Percentiles rank a stretch among this genome's conserved stretches.
Evolutionary conservation across 2,888 invertebrate genomes (phyloP).

Genomic region (Orthosia gracilis): DNA sequence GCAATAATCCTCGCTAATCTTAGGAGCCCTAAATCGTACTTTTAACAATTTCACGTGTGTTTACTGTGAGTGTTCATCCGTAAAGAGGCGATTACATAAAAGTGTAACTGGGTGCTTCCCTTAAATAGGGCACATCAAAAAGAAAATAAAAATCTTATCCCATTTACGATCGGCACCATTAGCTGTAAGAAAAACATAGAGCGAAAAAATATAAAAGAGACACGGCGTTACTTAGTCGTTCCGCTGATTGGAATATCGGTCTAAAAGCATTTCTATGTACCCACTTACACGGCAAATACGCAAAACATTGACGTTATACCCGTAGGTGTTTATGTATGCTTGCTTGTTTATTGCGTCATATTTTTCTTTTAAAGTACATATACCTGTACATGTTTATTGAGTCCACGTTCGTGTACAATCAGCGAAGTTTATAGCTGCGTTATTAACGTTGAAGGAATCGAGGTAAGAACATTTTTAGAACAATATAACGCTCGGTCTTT

Average conservation of each 20-base stretch:
- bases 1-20: slow-evolving; percentile 65
- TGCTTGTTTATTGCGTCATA: slow-evolving; percentile 72
- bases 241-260: slow-evolving; percentile 81
- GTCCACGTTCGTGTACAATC: slow-evolving; percentile 42
- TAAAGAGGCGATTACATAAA: slow-evolving; percentile 75
- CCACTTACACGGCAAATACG: slow-evolving; percentile 77
- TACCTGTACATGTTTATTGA: slow-evolving; percentile 49
- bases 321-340: slow-evolving; percentile 71
- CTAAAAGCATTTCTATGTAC: slow-evolving; percentile 84
- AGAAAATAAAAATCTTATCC: slow-evolving; percentile 83
- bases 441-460: slow-evolving; percentile 39
- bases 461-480: slow-evolving; percentile 30
- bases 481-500: slow-evolving; percentile 19
- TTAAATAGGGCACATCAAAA: slow-evolving; percentile 82
- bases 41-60: slow-evolving; percentile 72
- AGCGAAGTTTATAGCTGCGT: slow-evolving; percentile 37
- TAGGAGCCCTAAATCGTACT: slow-evolving; percentile 67
- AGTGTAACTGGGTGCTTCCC: slow-evolving; percentile 74
- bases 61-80: slow-evolving; percentile 69
- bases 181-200: slow-evolving; percentile 80
- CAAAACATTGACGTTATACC: slow-evolving; percentile 71
- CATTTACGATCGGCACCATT: slow-evolving; percentile 83
- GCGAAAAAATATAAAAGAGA: slow-evolving; percentile 77
- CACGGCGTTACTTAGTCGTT: slow-evolving; percentile 78
- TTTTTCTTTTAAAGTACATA: slow-evolving; percentile 49